phyloP scores from a whole-genome alignment of 2,888 invertebrate species.

The Cylloceria caligata region DNA sequence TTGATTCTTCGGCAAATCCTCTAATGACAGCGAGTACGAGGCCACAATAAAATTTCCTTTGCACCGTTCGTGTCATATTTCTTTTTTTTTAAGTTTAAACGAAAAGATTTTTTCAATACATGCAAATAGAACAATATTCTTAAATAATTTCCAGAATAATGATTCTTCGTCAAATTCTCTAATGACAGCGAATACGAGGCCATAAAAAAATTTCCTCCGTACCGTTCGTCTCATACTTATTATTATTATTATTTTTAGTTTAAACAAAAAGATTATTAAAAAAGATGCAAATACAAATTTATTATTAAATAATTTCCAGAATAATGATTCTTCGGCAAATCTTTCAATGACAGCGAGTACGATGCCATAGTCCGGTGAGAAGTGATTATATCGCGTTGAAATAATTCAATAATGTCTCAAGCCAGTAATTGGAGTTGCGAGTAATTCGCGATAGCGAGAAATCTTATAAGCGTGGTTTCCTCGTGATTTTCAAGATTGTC shows the following conservation, averaged over 20 bases:
- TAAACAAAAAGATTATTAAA: not conserved
- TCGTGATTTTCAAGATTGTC: conserved; percentile 20
- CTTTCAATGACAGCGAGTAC: not conserved
- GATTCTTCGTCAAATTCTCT: not conserved
- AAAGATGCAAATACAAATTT: not conserved
- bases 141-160: not conserved
- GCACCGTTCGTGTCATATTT: too few relatives aligned
- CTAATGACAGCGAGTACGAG: too few relatives aligned
- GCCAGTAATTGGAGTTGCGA: conserved; percentile 54
- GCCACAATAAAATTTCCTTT: too few relatives aligned
- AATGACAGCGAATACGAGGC: not conserved
- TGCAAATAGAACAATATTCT: not conserved
- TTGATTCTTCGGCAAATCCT: too few relatives aligned
- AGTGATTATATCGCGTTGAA: conserved; percentile 36
- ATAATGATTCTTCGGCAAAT: not conserved
- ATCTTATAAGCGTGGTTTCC: conserved; percentile 26
- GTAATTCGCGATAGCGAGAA: conserved; percentile 52
- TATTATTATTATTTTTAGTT: too few relatives aligned
- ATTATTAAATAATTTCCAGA: not conserved
- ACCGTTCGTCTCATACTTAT: too few relatives aligned
- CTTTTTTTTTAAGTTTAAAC: too few relatives aligned
- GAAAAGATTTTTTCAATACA: too few relatives aligned
- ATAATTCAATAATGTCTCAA: conserved; percentile 55
- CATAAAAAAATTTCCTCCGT: too few relatives aligned
- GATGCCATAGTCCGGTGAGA: not conserved